A percentile compares a stretch with the other conserved stretches of the same genome.
These are phyloP conservation scores for Homalodisca vitripennis DNA, from an alignment of 1,140 invertebrate genomes.

Conservation along the genomic window DNA sequence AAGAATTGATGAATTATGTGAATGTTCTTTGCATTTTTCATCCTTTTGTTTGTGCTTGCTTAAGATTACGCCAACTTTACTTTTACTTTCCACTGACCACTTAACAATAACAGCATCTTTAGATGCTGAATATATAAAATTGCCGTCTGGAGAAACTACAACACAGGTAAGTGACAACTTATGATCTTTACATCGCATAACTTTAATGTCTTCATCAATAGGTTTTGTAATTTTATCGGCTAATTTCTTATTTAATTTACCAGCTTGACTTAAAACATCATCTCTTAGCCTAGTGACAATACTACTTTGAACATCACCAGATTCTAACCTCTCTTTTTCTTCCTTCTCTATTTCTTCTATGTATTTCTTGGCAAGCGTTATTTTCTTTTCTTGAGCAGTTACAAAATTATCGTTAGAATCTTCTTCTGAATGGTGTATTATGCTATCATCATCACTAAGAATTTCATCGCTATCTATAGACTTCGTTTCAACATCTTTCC, in stretches of 20 bases:
- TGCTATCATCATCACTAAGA: slow-evolving; percentile 32
- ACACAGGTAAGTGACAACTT: slow-evolving; percentile 78
- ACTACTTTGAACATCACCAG: slow-evolving; percentile 64
- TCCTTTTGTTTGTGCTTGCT: slow-evolving; percentile 44
- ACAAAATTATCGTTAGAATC: slow-evolving; percentile 64
- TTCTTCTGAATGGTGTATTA: slow-evolving; percentile 43
- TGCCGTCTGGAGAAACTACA: slow-evolving; percentile 71
- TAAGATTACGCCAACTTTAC: slow-evolving; percentile 47
- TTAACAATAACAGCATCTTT: slow-evolving; percentile 89
- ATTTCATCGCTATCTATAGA: slow-evolving; percentile 29
- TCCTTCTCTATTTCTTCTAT: slow-evolving; percentile 81
- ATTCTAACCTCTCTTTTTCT: slow-evolving; percentile 67
- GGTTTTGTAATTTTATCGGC: slow-evolving; percentile 66
- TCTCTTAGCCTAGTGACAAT: slow-evolving; percentile 69
- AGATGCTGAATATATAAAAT: slow-evolving; percentile 77
- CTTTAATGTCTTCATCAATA: slow-evolving; percentile 36
- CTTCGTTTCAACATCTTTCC: not conserved
- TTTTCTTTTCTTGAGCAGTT: slow-evolving; percentile 85
- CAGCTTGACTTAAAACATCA: slow-evolving; percentile 83
- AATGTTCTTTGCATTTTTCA: slow-evolving; percentile 38
- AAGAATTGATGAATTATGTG: slow-evolving; percentile 60
- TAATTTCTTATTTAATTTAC: slow-evolving; percentile 69
- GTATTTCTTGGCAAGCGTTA: slow-evolving; percentile 86
- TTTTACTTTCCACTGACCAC: slow-evolving; percentile 62
- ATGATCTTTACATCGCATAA: slow-evolving; percentile 60